Evolutionary conservation across 2,113 vertebrate species (phyloP), one percentile per base, ranked within the genome.

Genomic region (Arizona elegans): DNA sequence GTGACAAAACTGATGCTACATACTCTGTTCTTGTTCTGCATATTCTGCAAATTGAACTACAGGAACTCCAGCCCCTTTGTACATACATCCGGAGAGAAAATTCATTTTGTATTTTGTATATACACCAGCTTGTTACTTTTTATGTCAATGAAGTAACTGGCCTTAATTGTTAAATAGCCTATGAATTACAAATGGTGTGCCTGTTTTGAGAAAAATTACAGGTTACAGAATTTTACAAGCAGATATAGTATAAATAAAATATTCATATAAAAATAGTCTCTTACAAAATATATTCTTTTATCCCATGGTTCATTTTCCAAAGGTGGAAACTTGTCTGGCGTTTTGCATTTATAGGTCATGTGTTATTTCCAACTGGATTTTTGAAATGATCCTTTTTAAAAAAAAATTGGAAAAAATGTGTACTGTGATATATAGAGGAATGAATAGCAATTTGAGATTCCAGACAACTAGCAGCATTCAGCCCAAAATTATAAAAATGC

Each of bases 251-350:
- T 99, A 98, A 99, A 99, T 98, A 99, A 98, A 98, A 98, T 97
- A 98, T 98, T 98, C 98, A 98, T 99, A 99, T 98, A 99, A 99
- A 99, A 99, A 99, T 99, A 99, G 98, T 98, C 98, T 99, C 97
- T 99, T 98, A 98, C 97, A 99, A 99, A 99, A 99, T 99, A 99
- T 98, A 99, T 97, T 99, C 98, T 98, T 96, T 98, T 96, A 98
- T 98, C 97, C 97, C 97, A 98, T 97, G 98, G 96, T 97, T 96
- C 96, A 95, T 98, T 98, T 99, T 98, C 97, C 97, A 97, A 97
- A 95, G 96, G 96, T 97, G 96, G 97, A 97, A 97, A 96, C 97
- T 97, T 98, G 97, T 97, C 97, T 98, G 98, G 97, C 96, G 96
- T 97, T 96, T 96, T 95, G 97, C 97, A 94, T 94, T 97, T 92